Evolutionary conservation across 1,140 invertebrate species (phyloP).

Genomic region (Drosophila pruinosa): DNA sequence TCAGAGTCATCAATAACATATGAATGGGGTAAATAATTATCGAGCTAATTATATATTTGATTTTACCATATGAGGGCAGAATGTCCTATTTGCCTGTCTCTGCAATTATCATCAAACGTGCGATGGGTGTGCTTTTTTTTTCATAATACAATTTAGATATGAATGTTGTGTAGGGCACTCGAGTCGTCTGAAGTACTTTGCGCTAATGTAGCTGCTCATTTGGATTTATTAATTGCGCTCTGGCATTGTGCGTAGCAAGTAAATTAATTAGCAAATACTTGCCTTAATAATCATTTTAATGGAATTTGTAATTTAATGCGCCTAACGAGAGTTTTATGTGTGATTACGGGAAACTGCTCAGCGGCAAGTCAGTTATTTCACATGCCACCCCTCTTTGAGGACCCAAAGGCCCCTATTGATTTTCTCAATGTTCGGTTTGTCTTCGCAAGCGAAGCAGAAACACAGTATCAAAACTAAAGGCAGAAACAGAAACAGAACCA

Average conservation of each 20-base stretch:
- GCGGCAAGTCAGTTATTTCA: no score
- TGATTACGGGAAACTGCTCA: conserved; percentile 50
- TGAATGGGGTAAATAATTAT: background rate
- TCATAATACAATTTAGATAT: background rate
- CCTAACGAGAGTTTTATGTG: conserved; percentile 81
- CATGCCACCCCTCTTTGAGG: background rate
- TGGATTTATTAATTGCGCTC: conserved; percentile 79
- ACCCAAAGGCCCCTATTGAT: conserved; percentile 52
- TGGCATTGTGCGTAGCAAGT: conserved; percentile 70
- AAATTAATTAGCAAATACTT: conserved; percentile 82
- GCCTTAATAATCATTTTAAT: conserved; percentile 81
- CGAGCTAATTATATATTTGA: background rate
- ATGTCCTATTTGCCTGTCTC: background rate
- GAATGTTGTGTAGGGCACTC: conserved; percentile 52
- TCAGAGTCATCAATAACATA: background rate
- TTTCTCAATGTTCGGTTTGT: conserved; percentile 31
- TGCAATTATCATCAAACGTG: background rate
- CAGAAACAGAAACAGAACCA: background rate
- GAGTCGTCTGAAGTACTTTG: conserved; percentile 21
- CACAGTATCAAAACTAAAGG: background rate
- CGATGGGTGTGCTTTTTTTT: background rate
- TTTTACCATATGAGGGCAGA: background rate
- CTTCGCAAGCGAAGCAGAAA: conserved; percentile 6
- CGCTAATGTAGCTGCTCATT: conserved; percentile 61
- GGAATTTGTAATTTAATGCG: conserved; percentile 82